Evolutionary conservation across 2,888 invertebrate genomes (phyloP).

Genomic region (Ennomos erosarius): DNA sequence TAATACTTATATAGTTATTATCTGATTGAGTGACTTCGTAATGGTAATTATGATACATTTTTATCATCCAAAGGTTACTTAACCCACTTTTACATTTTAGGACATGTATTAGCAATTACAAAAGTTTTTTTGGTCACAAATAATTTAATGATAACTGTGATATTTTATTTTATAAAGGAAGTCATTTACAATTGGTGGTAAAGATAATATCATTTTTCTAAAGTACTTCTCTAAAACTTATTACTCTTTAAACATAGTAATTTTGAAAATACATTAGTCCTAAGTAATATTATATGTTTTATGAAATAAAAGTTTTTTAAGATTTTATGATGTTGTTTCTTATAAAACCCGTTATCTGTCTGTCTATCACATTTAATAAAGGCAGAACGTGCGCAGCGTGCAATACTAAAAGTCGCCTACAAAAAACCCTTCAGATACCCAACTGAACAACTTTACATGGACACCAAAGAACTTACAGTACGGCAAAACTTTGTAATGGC

Average conservation of each 20-base stretch:
- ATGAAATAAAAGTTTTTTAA: constrained; percentile 50
- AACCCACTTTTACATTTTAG: constrained; percentile 45
- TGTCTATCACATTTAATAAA: too few relatives aligned
- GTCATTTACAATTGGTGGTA: constrained; percentile 74
- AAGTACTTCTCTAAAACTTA: constrained; percentile 45
- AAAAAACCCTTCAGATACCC: too few relatives aligned
- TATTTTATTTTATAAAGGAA: constrained; percentile 82
- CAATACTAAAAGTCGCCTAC: too few relatives aligned
- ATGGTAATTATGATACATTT: constrained; percentile 30
- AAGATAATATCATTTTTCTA: constrained; percentile 64
- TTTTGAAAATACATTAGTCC: constrained; percentile 37
- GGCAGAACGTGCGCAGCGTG: too few relatives aligned
- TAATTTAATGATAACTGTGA: constrained; percentile 84
- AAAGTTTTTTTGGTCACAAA: constrained; percentile 78
- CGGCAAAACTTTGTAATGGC: too few relatives aligned
- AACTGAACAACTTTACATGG: too few relatives aligned
- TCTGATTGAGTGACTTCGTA: constrained; percentile 49
- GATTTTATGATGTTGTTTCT: constrained; percentile 42
- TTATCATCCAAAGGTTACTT: constrained; percentile 57
- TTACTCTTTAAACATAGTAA: constrained; percentile 32
- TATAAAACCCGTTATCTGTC: constrained; percentile 21
- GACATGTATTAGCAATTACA: constrained; percentile 54
- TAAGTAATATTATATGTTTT: constrained; percentile 42
- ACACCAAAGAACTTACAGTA: too few relatives aligned
- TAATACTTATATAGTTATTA: constrained; percentile 39